Evolutionary conservation across 2,113 vertebrate species (phyloP).

Genomic region (Motacilla tschutschensis): DNA sequence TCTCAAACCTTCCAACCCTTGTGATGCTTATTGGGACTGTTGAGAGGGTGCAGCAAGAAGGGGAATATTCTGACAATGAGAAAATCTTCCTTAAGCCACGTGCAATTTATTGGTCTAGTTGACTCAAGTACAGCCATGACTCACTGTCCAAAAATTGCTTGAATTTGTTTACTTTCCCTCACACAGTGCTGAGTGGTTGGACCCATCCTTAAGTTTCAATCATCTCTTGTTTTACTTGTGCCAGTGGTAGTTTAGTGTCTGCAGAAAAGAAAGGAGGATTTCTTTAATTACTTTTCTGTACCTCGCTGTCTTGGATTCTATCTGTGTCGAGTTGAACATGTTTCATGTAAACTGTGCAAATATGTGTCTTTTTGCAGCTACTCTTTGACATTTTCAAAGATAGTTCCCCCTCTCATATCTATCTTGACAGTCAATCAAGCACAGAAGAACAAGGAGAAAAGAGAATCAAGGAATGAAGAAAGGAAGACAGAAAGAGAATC

Average conservation of each 20-base stretch:
- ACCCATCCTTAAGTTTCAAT: background rate
- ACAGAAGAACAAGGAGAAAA: background rate
- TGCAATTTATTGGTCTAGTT: background rate
- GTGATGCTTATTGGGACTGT: background rate
- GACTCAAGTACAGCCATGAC: background rate
- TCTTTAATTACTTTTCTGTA: conserved; percentile 14
- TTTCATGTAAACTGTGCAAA: conserved; percentile 47
- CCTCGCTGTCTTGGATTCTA: background rate
- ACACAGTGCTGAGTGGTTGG: background rate
- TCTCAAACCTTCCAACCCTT: background rate
- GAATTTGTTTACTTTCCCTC: background rate
- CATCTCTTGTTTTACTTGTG: background rate
- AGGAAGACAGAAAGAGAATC: background rate
- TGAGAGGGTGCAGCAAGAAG: background rate
- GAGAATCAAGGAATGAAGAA: background rate
- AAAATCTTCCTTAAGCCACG: background rate
- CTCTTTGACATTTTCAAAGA: conserved; percentile 46
- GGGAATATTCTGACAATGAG: background rate
- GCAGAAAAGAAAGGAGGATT: background rate
- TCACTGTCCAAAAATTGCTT: background rate
- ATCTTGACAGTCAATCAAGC: conserved; percentile 26
- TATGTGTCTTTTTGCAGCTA: conserved; percentile 30
- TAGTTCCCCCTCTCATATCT: background rate
- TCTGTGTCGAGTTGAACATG: background rate
- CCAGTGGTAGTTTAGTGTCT: background rate